phyloP scores from a whole-genome alignment of 1,140 invertebrate genomes.

The Apis cerana region DNA sequence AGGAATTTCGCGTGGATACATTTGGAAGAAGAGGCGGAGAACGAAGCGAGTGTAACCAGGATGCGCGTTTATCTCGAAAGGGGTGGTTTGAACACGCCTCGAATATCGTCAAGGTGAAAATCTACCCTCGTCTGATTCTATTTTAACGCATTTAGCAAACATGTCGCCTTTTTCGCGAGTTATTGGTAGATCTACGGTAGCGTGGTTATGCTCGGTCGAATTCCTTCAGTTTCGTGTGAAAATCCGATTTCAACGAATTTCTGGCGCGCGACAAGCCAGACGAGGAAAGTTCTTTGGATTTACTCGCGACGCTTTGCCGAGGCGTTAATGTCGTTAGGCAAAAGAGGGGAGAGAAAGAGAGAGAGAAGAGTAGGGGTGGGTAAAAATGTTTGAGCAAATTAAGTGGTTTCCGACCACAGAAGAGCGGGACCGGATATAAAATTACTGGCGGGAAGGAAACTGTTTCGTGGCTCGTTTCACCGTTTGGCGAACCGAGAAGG shows the following conservation, averaged over 20 bases:
- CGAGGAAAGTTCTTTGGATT: constrained; percentile 10
- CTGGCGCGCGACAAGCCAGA: neutral
- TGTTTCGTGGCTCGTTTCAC: constrained; percentile 17
- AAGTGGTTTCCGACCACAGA: constrained; percentile 17
- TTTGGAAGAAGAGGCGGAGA: neutral
- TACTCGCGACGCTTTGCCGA: constrained; percentile 6
- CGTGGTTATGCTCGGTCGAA: constrained; percentile 27
- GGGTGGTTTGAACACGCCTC: neutral
- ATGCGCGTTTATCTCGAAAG: constrained; percentile 9
- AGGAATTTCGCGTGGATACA: constrained; percentile 8
- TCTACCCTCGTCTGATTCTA: neutral
- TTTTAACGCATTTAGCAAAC: constrained; percentile 19
- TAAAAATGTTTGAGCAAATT: constrained; percentile 38
- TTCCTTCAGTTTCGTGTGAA: constrained; percentile 39
- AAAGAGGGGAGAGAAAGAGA: neutral
- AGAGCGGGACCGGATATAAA: neutral
- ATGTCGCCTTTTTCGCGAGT: constrained; percentile 1
- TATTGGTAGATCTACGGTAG: neutral
- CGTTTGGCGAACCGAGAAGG: too few species aligned
- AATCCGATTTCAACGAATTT: constrained; percentile 54
- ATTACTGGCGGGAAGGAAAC: constrained; percentile 20
- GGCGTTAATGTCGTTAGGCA: constrained; percentile 10
- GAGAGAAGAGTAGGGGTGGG: neutral
- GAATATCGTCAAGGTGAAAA: constrained; percentile 12
- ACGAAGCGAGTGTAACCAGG: constrained; percentile 9